These are phyloP conservation scores for Anthopleura xanthogrammica DNA, from an alignment of 92 coral and sea anemone genomes.

Conservation along the genomic window DNA sequence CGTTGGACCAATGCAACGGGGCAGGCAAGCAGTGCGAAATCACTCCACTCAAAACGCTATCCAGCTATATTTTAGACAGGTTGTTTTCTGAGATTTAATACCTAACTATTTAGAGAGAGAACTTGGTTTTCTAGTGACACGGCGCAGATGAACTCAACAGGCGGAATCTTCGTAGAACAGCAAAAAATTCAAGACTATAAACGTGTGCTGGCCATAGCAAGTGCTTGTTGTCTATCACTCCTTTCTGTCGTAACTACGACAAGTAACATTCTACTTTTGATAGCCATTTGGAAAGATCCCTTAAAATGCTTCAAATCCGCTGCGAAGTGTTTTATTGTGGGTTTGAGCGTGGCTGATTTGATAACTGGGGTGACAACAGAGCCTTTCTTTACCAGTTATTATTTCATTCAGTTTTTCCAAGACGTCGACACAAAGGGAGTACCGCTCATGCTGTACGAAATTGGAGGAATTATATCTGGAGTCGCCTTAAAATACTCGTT, in stretches of 20 bases:
- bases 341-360: slow-evolving; percentile 72
- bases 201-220: slow-evolving; percentile 39
- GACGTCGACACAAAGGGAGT: slow-evolving; percentile 3
- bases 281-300: slow-evolving; percentile 83
- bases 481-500: slow-evolving; percentile 76
- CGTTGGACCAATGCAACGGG: background rate
- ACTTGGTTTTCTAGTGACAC: background rate
- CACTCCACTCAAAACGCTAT: too few relatives aligned
- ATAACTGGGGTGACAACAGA: slow-evolving; percentile 69
- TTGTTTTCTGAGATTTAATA: background rate
- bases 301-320: slow-evolving; percentile 67
- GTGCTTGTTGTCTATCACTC: slow-evolving; percentile 58
- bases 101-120: background rate
- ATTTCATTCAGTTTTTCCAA: slow-evolving; percentile 35
- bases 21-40: background rate
- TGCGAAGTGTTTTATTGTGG: slow-evolving; percentile 66
- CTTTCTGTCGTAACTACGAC: slow-evolving; percentile 64
- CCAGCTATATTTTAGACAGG: too few relatives aligned
- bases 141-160: slow-evolving; percentile 8
- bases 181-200: slow-evolving; percentile 11
- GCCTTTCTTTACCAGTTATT: slow-evolving; percentile 66
- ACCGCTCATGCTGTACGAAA: slow-evolving; percentile 27
- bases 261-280: slow-evolving; percentile 67
- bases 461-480: slow-evolving; percentile 66
- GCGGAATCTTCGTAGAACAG: background rate